phyloP scores from a whole-genome alignment of 2,888 invertebrate genomes.

The Xestia xanthographa region DNA sequence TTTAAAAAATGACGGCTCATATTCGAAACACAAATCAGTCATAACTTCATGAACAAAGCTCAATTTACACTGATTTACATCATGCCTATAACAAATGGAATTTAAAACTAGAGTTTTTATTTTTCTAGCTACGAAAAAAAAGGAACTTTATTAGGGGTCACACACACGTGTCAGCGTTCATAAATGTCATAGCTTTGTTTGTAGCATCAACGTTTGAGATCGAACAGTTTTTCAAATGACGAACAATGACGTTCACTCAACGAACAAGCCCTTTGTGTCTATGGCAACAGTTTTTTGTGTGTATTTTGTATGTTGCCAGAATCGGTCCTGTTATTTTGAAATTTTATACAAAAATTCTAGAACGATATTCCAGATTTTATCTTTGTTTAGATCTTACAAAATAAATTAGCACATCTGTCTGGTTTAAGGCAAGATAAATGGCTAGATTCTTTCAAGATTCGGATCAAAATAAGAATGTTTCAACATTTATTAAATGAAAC shows the following conservation, averaged over 20 bases:
- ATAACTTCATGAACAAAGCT: conserved; percentile 46
- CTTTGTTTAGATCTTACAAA: not conserved
- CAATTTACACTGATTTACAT: conserved; percentile 44
- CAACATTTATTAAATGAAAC: not conserved
- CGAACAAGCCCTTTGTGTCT: conserved; percentile 76
- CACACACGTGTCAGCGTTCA: conserved; percentile 78
- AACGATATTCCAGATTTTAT: not conserved
- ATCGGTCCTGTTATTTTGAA: not conserved
- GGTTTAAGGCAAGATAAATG: not conserved
- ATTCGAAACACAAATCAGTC: conserved; percentile 20
- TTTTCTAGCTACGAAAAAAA: conserved; percentile 21
- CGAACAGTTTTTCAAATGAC: conserved; percentile 80
- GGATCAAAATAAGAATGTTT: not conserved
- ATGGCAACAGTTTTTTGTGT: conserved; percentile 76
- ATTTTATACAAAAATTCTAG: not conserved
- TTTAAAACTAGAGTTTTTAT: conserved; percentile 35
- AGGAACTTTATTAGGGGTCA: conserved; percentile 71
- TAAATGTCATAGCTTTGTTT: conserved; percentile 82
- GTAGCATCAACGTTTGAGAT: conserved; percentile 74
- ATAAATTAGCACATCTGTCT: too few relatives aligned
- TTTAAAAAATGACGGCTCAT: conserved; percentile 16
- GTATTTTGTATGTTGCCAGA: conserved; percentile 2
- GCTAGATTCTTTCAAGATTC: not conserved
- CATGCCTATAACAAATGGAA: conserved; percentile 22
- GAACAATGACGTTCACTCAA: conserved; percentile 77